Evolutionary conservation across 2,888 invertebrate genomes (phyloP), one percentile per base, ranked within the genome.

Genomic region (Caenorhabditis angaria): DNA sequence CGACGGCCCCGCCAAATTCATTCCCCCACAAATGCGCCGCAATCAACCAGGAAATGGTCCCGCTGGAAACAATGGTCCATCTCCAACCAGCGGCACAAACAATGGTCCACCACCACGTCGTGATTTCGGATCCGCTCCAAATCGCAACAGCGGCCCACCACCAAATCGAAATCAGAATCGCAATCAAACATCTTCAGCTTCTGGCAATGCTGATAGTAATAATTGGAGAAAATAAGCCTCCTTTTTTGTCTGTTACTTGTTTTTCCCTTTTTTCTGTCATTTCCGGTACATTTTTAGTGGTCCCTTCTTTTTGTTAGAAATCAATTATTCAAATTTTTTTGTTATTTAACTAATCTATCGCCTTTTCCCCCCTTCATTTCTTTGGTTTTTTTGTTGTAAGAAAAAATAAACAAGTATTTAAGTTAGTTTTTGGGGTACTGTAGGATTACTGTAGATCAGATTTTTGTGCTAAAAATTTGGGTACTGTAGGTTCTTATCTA

Each of bases 181-280:
- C 8, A 51, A 35, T 25, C 58, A 27, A 58, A 51, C 35, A n/a
- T n/a, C n/a, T n/a, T n/a, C n/a, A n/a, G n/a, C n/a, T n/a, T n/a
- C n/a, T n/a, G 64, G 61, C n/a, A 59, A 53, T 41, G 68, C 76
- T 12, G 76, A 76, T 28, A 62, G 68, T 27, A 59, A 56, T 3
- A 71, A 71, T 48, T 76, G 76, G 76, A 70, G 70, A 70, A 65
- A 28, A 67, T 70, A 70, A 71, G 68, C 54, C 54, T 32, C 51
- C 28, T 41, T 4, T 54, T 35, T 25, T 32, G 50, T n/a, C 61
- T 51, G 32, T 64, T 55, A 48, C 55, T 24, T 29, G 24, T 67
- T 20, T 55, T 50, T 63, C 25, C 48, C 56, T 48, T 55, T 50
- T 63, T 27, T 28, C 56, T 48, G 56, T 63, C 56, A 29, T 56